Evolutionary conservation across 2,113 vertebrate species (phyloP).

Genomic region (Rhombomys opimus): DNA sequence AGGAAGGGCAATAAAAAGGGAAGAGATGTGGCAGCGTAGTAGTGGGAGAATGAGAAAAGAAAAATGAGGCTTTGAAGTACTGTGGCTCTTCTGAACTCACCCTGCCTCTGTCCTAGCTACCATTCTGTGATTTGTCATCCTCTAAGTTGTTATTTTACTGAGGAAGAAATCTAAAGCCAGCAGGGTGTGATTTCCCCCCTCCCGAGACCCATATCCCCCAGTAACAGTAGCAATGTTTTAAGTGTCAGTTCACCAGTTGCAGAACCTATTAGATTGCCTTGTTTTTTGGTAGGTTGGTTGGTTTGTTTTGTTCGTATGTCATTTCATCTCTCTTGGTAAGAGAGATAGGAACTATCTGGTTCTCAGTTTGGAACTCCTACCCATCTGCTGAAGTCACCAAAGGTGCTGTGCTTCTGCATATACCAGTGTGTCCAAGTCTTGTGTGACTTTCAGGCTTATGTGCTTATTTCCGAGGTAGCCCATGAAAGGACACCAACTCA

Average conservation of each 20-base stretch:
- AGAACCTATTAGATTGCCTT: background rate
- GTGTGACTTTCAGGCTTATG: background rate
- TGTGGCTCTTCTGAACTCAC: background rate
- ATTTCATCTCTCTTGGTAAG: background rate
- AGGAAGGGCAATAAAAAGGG: background rate
- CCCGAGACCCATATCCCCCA: too few relatives aligned
- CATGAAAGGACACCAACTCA: background rate
- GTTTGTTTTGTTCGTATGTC: background rate
- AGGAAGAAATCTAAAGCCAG: background rate
- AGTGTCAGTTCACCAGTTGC: background rate
- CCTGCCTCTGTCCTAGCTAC: background rate
- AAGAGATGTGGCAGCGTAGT: too few relatives aligned
- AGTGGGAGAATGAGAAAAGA: background rate
- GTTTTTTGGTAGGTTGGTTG: background rate
- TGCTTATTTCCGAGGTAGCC: background rate
- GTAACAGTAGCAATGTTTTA: background rate
- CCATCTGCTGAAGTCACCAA: background rate
- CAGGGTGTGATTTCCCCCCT: background rate
- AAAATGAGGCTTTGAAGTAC: background rate
- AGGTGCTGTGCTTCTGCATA: background rate
- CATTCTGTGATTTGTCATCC: background rate
- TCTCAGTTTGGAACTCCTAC: background rate
- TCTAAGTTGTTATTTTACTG: slow-evolving; percentile 24
- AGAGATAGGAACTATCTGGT: background rate
- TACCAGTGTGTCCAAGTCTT: background rate